Conservation (phyloP, 2,797 vertebrate species). For the Varecia variegata region DNA sequence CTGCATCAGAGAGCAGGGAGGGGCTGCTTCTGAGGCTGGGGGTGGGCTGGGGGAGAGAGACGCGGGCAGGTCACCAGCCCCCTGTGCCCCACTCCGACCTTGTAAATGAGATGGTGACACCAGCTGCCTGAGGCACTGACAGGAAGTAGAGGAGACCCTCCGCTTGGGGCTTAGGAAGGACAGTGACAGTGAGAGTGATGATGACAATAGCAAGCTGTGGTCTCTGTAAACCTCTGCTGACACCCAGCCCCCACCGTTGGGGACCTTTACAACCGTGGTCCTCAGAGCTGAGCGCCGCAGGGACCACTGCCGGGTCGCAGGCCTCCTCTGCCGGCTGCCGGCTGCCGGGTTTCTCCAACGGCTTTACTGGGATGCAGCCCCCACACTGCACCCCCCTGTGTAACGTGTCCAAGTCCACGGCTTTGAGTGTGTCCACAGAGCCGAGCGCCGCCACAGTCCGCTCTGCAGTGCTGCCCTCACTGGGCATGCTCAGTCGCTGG, state of each 20-base stretch:
- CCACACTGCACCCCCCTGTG: rapidly evolving
- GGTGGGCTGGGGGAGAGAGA: neutral
- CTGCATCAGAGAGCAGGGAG: neutral
- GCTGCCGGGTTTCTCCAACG: rapidly evolving
- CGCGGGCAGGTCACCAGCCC: neutral
- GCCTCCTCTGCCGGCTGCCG: neutral
- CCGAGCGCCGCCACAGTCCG: rapidly evolving
- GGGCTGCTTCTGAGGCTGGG: neutral
- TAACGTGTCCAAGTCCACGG: no score
- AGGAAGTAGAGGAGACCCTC: neutral
- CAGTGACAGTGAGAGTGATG: rapidly evolving
- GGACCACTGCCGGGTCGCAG: rapidly evolving
- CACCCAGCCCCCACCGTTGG: rapidly evolving
- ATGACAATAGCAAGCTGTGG: rapidly evolving
- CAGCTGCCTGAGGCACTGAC: rapidly evolving
- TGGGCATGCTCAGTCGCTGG: slow-evolving; percentile 75
- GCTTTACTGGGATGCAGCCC: rapidly evolving
- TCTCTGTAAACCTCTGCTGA: neutral
- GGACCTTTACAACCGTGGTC: rapidly evolving
- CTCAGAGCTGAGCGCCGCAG: neutral
- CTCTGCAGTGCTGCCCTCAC: neutral
- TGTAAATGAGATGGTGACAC: rapidly evolving
- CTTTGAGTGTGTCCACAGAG: neutral
- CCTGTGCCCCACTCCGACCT: rapidly evolving
- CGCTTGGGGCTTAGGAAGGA: neutral